Evolutionary conservation across 2,888 invertebrate species (phyloP), one percentile per base, ranked within the genome.

Genomic region (Cynaeus angustus): DNA sequence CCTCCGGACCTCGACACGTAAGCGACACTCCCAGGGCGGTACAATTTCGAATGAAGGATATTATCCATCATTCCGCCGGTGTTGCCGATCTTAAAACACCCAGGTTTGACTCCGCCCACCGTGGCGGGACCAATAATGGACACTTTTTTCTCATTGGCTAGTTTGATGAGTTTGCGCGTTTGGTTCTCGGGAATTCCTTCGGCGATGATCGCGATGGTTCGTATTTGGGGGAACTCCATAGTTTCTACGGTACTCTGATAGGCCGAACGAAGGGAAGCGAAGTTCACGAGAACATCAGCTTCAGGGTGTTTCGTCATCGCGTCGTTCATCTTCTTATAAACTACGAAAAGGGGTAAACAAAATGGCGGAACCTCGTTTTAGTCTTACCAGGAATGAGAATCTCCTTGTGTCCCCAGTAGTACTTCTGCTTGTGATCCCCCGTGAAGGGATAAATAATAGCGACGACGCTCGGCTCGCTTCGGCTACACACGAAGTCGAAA

Each of bases 21-120:
- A 0, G 98, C 99, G 61, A 99, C 97, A 82, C 98, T 92, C 79
- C 99, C 99, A 0, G 98, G 94, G 26, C 99, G 88, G 86, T 99
- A 99, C 9, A 99, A 88, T 84, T 98, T 98, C 75, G 98, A 98
- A 82, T 98, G 95, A 0, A 99, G 87, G 76, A 99, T 98, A 83
- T 99, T 99, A 85, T 99, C 99, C 89, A 99, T 94, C 99, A 99
- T 99, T 68, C 99, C 99, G 9, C 99, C 99, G 0, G 99, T 99
- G 88, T 99, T 99, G 65, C 98, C 98, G 78, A 99, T 99, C 87
- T 99, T 99, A 86, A 99, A 98, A 84, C 98, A 97, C 0, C 99
- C 99, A 0, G 99, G 99, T 80, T 99, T 98, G 66, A 99, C 94
- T 3, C 99, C 99, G 52, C 99, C 99, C 41, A 99, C 96, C 0